Conservation (phyloP, 1,140 invertebrate species). For the Stegodyphus mimosarum region DNA sequence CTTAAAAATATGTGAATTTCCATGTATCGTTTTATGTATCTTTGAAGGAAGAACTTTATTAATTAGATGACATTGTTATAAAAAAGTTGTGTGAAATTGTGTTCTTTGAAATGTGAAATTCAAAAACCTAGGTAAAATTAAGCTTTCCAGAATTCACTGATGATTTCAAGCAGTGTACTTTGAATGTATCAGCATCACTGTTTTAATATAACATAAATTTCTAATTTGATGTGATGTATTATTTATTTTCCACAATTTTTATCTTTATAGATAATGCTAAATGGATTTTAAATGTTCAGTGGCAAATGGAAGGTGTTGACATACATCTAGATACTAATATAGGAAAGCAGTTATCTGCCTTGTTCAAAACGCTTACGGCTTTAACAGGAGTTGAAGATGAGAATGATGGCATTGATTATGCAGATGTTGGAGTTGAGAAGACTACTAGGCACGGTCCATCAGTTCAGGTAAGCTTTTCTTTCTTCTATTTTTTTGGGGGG, state of each 20-base stretch:
- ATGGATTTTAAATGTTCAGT: constrained; percentile 97
- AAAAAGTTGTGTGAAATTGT: no score
- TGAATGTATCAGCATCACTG: no score
- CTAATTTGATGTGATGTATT: no score
- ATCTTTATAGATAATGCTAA: constrained; percentile 86
- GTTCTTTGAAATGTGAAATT: no score
- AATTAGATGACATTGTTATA: no score
- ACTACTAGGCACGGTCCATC: constrained; percentile 33
- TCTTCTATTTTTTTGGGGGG: neutral
- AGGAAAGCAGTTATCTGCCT: constrained; percentile 91
- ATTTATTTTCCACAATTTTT: neutral
- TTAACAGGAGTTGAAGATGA: constrained; percentile 84
- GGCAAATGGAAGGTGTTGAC: constrained; percentile 99
- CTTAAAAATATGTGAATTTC: no score
- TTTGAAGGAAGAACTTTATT: no score
- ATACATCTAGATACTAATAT: constrained; percentile 96
- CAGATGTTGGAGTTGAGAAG: constrained; percentile 32
- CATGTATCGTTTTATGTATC: no score
- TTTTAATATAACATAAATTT: no score
- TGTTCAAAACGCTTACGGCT: constrained; percentile 95
- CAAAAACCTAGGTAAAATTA: no score
- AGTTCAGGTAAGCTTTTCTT: constrained; percentile 21
- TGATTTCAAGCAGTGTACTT: no score
- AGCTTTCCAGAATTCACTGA: no score
- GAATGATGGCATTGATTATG: constrained; percentile 59